A percentile compares a stretch with the other conserved stretches of the same genome.
phyloP scores from a whole-genome alignment of 2,888 invertebrate genomes.

The Bellardia bayeri region DNA sequence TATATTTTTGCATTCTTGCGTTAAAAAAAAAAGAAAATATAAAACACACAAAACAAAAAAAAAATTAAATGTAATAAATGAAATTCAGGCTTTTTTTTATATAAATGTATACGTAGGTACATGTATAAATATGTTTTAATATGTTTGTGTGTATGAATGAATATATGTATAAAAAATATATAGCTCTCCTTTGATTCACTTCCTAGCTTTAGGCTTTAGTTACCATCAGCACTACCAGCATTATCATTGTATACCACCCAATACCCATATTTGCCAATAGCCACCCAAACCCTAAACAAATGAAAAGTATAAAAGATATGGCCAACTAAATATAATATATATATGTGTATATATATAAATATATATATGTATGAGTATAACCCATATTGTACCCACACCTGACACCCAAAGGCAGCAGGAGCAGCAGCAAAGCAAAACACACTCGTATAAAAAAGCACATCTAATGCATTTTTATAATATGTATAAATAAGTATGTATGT shows the following conservation, averaged over 20 bases:
- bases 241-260: conserved; percentile 35
- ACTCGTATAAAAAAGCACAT: conserved; percentile 43
- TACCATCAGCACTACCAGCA: conserved; percentile 40
- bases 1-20: conserved; percentile 55
- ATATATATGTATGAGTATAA: conserved; percentile 6
- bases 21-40: conserved; percentile 27
- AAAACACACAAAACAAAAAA: background rate
- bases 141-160: background rate
- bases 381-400: conserved; percentile 54
- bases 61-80: conserved; percentile 62
- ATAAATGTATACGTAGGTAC: background rate
- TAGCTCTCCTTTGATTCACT: conserved; percentile 69
- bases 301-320: conserved; percentile 20
- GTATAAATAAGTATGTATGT: background rate
- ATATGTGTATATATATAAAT: conserved; percentile 4
- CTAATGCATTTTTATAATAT: conserved; percentile 67
- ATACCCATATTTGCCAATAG: conserved; percentile 36
- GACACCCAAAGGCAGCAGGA: conserved; percentile 48
- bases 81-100: conserved; percentile 59
- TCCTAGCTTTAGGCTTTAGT: conserved; percentile 55
- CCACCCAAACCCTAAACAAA: conserved; percentile 39
- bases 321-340: conserved; percentile 21
- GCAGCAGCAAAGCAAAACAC: background rate
- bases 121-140: background rate
- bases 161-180: conserved; percentile 40